Evolutionary conservation across 2,888 invertebrate genomes (phyloP).

Genomic region (Idaea biselata): DNA sequence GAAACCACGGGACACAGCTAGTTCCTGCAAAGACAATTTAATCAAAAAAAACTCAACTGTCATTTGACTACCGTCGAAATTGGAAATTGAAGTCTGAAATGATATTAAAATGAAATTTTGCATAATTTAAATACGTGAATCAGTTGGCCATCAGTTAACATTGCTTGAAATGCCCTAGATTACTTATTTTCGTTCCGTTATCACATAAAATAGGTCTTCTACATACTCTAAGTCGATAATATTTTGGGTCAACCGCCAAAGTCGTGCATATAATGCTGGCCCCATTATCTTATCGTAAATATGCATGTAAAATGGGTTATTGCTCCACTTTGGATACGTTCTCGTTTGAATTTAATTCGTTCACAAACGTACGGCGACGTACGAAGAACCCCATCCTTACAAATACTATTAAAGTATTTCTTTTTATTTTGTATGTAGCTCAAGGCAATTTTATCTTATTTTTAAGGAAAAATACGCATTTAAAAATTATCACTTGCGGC

Average conservation of each 20-base stretch:
- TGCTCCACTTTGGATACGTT: no score
- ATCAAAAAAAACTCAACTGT: no score
- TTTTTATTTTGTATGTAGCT: no score
- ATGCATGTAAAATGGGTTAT: conserved; percentile 35
- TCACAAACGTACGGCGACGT: no score
- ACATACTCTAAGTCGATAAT: not conserved
- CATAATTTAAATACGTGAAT: not conserved
- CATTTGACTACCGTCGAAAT: not conserved
- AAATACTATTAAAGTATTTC: no score
- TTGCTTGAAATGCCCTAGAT: not conserved
- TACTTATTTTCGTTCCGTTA: not conserved
- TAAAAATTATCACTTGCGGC: no score
- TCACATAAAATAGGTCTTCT: not conserved
- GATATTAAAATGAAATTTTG: not conserved
- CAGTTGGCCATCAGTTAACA: not conserved
- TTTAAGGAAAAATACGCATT: no score
- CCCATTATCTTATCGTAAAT: conserved; percentile 27
- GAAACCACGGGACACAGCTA: no score
- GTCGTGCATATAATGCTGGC: conserved; percentile 15
- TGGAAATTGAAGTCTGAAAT: not conserved
- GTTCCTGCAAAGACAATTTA: no score
- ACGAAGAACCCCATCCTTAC: not conserved
- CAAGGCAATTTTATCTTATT: no score
- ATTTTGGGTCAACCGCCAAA: not conserved
- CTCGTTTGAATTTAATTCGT: no score